phyloP scores from a whole-genome alignment of 2,797 vertebrate genomes.

The Eulemur mongoz region DNA sequence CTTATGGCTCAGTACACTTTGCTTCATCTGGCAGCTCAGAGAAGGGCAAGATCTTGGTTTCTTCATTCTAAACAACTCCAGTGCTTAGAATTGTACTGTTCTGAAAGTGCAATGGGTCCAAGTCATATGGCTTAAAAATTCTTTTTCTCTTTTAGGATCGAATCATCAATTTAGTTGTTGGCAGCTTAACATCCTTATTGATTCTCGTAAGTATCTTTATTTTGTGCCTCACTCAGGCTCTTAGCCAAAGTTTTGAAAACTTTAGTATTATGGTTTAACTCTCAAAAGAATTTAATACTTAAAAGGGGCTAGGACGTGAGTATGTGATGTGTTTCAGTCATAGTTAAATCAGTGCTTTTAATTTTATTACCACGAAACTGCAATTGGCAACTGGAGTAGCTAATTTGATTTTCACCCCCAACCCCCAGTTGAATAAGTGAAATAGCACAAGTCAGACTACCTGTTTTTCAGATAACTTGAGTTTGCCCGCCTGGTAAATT shows the following conservation, averaged over 20 bases:
- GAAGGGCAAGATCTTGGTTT: neutral
- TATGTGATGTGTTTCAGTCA: neutral
- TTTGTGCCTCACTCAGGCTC: neutral
- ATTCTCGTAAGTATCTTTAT: slow-evolving; percentile 92
- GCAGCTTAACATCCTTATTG: slow-evolving; percentile 91
- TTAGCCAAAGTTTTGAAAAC: slow-evolving; percentile 14
- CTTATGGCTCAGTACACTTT: neutral
- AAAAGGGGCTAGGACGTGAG: neutral
- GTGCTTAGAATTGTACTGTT: neutral
- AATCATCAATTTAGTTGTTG: slow-evolving; percentile 95
- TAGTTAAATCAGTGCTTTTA: neutral
- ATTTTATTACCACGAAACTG: slow-evolving; percentile 4
- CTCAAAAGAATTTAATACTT: neutral
- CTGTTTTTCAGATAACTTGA: neutral
- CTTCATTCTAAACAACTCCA: neutral
- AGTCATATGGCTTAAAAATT: slow-evolving; percentile 31
- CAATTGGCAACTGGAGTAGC: neutral
- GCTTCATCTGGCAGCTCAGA: neutral
- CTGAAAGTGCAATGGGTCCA: neutral
- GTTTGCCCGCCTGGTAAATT: neutral
- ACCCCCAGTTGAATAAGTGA: neutral
- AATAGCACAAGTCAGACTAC: neutral
- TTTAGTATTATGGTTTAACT: neutral
- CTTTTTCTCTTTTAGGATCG: slow-evolving; percentile 90
- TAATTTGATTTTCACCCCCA: neutral